phyloP scores from a whole-genome alignment of 1,140 invertebrate species.

The Prorops nasuta region DNA sequence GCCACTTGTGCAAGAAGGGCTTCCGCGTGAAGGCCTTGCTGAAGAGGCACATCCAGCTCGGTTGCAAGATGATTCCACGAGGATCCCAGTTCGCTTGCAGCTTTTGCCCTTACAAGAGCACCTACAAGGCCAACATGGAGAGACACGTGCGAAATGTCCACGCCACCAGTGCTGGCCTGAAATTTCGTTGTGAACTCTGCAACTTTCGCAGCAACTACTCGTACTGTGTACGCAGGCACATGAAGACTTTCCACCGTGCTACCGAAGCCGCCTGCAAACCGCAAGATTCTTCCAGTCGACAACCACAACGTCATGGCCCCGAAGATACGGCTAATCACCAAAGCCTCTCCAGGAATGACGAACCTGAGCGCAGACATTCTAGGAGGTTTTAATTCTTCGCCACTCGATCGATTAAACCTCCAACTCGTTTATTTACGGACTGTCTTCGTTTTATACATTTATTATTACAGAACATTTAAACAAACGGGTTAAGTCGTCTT shows the following conservation, averaged over 20 bases:
- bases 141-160: slow-evolving; percentile 47
- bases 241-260: slow-evolving; percentile 40
- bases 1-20: slow-evolving; percentile 46
- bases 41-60: slow-evolving; percentile 49
- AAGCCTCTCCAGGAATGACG: too few species aligned
- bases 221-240: slow-evolving; percentile 46
- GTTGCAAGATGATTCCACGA: slow-evolving; percentile 46
- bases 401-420: too few species aligned
- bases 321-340: too few species aligned
- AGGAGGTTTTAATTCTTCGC: too few species aligned
- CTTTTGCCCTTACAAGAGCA: slow-evolving; percentile 45
- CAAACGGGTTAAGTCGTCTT: too few species aligned
- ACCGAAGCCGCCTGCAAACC: too few species aligned
- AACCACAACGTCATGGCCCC: too few species aligned
- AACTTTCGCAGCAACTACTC: slow-evolving; percentile 48
- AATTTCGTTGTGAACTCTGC: slow-evolving; percentile 48
- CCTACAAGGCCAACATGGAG: slow-evolving; percentile 48
- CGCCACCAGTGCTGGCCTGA: slow-evolving; percentile 30
- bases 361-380: too few species aligned
- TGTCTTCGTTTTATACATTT: too few species aligned
- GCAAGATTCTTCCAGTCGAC: too few species aligned
- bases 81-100: slow-evolving; percentile 36
- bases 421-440: too few species aligned
- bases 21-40: slow-evolving; percentile 47
- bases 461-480: too few species aligned